Evolutionary conservation across 2,888 invertebrate genomes (phyloP), one percentile per base, ranked within the genome.

Genomic region (Dorcus hopei): DNA sequence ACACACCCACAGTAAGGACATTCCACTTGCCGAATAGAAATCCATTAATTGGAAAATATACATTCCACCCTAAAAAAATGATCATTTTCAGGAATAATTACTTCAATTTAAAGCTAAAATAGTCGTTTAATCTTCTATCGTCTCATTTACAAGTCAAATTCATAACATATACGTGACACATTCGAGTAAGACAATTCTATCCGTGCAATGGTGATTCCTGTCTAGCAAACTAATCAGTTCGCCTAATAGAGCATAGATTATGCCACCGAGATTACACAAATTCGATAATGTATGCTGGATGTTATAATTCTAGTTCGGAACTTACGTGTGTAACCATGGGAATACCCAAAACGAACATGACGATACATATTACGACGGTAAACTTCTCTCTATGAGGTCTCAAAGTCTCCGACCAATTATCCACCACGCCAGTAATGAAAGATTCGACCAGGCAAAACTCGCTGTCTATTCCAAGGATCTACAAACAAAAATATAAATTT

Each of bases 21-120:
- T 82, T 8, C 84, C 83, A 62, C 83, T 83, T 3, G 83, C 84
- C 3, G 83, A 82, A 66, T 85, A 85, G 68, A 82, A 83, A 76
- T 95, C 95, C 83, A 96, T 90, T 65, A 96, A 77, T 81, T 94
- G 94, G 76, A 95, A 93, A 74, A 91, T 88, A 75, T 91, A 95
- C 77, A 95, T 94, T 65, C 95, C 95, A 65, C 94, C 93, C 88
- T 90, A 74, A 6, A 78, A 76, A 60, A 57, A 58, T 33, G 26
- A 38, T 50, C 3, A 43, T 9, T 43, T 8, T 43, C 3, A 43
- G 9, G 9, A 9, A 43, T 43, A 33, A 7, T 33, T 33, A 33
- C 26, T 6, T 33, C 5, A 33, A 7, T 33, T 33, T 33, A 3
- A 4, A 33, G 5, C 26, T 26, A 33, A 2, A 19, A 19, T 19